Percentiles rank a stretch among this genome's conserved stretches.
phyloP scores from a whole-genome alignment of 2,113 vertebrate genomes.

The Oryzias celebensis region DNA sequence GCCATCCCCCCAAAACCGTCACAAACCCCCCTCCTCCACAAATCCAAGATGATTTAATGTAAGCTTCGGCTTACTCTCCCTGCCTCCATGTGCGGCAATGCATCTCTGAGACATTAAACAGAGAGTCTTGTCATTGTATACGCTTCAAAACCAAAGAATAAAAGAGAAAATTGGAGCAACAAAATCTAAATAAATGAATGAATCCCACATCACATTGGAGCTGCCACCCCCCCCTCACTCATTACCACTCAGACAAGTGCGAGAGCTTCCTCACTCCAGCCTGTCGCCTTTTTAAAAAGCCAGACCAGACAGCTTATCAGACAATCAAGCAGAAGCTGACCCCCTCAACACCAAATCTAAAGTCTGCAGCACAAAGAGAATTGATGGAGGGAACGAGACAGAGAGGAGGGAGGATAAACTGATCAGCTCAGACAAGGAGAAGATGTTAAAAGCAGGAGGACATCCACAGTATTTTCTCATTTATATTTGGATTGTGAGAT shows the following conservation, averaged over 20 bases:
- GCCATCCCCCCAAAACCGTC: neutral
- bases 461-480: neutral
- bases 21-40: conserved; percentile 30
- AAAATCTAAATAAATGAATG: neutral
- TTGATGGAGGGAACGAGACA: neutral
- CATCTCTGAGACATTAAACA: conserved; percentile 13
- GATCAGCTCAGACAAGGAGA: conserved; percentile 19
- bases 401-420: conserved; percentile 4
- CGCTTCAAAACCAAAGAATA: neutral
- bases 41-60: conserved; percentile 50
- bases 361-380: conserved; percentile 7
- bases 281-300: neutral
- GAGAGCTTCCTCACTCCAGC: conserved; percentile 24
- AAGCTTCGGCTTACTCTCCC: conserved; percentile 41
- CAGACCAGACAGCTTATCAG: conserved; percentile 44
- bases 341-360: conserved; percentile 21
- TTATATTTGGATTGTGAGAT: conserved; percentile 4
- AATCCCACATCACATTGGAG: conserved; percentile 23
- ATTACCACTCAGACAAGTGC: conserved; percentile 16
- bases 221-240: conserved; percentile 11
- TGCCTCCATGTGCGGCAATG: conserved; percentile 17
- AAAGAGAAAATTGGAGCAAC: neutral
- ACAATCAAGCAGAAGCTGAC: conserved; percentile 46
- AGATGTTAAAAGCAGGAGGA: conserved; percentile 2
- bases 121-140: neutral